A percentile compares a stretch with the other conserved stretches of the same genome.
phyloP scores from a whole-genome alignment of 2,888 invertebrate species.

The Drosophila ochracea region DNA sequence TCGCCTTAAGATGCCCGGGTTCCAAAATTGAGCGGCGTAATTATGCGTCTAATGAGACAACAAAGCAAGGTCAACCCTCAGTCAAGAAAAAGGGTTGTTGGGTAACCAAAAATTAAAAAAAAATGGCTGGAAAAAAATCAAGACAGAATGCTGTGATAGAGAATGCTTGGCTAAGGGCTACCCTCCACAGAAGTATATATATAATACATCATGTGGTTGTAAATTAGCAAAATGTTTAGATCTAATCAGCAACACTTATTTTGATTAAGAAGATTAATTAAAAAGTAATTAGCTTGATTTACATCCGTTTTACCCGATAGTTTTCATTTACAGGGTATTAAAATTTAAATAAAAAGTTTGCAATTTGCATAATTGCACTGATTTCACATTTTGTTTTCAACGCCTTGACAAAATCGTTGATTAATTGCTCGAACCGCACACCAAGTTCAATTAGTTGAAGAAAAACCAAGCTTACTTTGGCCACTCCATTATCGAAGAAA shows the following conservation, averaged over 20 bases:
- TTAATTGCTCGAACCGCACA: slow-evolving; percentile 70
- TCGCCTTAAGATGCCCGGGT: slow-evolving; percentile 53
- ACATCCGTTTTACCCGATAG: background rate
- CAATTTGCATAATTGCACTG: slow-evolving; percentile 75
- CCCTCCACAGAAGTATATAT: background rate
- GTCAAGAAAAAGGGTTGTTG: slow-evolving; percentile 24
- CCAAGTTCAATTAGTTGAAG: slow-evolving; percentile 60
- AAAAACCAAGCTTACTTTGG: slow-evolving; percentile 18
- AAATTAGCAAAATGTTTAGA: background rate
- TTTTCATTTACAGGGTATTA: background rate
- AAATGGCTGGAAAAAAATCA: background rate
- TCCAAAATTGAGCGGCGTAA: slow-evolving; percentile 62
- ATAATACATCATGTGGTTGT: too few relatives aligned
- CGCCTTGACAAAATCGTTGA: slow-evolving; percentile 66
- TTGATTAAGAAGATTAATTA: background rate
- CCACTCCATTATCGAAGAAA: slow-evolving; percentile 47
- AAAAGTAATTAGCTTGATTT: background rate
- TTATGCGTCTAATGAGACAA: slow-evolving; percentile 80
- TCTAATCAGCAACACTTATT: background rate
- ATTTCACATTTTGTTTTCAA: slow-evolving; percentile 53
- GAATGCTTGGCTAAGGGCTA: background rate
- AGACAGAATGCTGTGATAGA: too few relatives aligned
- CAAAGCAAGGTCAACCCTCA: slow-evolving; percentile 60
- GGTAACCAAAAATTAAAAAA: slow-evolving; percentile 30
- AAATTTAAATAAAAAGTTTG: slow-evolving; percentile 36